phyloP scores from a whole-genome alignment of 2,113 vertebrate species.

The Tenrec ecaudatus region DNA sequence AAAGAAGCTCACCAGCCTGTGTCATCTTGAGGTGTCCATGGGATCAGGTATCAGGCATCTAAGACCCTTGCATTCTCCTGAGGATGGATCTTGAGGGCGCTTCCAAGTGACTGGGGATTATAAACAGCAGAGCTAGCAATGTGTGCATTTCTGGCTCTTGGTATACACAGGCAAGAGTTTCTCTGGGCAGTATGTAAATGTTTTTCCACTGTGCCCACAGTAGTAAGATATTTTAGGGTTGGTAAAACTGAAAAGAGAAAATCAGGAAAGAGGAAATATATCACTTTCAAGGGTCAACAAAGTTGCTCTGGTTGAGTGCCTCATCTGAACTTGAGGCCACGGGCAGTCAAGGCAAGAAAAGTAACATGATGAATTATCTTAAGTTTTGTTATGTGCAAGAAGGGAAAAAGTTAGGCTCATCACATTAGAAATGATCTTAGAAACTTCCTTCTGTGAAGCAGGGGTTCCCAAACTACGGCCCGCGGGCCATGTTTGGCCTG shows the following conservation, averaged over 20 bases:
- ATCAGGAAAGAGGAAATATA: not conserved
- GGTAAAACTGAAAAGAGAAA: not conserved
- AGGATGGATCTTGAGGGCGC: not conserved
- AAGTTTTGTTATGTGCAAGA: not conserved
- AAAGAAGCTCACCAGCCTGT: no score
- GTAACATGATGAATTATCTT: not conserved
- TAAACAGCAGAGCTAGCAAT: not conserved
- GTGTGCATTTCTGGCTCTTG: not conserved
- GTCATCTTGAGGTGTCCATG: no score
- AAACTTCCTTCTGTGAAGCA: not conserved
- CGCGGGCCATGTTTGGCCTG: no score
- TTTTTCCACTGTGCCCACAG: not conserved
- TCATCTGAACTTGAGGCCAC: constrained; percentile 1
- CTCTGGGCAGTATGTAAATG: not conserved
- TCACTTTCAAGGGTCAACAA: not conserved
- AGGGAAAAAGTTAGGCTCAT: not conserved
- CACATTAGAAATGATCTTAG: not conserved
- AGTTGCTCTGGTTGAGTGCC: not conserved
- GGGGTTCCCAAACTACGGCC: no score
- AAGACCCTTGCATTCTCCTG: not conserved
- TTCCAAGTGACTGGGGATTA: constrained; percentile 3
- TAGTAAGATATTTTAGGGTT: not conserved
- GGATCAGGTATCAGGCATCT: no score
- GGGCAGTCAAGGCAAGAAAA: not conserved
- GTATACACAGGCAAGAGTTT: not conserved